Conservation (phyloP, 2,113 vertebrate genomes). For the Ondatra zibethicus region DNA sequence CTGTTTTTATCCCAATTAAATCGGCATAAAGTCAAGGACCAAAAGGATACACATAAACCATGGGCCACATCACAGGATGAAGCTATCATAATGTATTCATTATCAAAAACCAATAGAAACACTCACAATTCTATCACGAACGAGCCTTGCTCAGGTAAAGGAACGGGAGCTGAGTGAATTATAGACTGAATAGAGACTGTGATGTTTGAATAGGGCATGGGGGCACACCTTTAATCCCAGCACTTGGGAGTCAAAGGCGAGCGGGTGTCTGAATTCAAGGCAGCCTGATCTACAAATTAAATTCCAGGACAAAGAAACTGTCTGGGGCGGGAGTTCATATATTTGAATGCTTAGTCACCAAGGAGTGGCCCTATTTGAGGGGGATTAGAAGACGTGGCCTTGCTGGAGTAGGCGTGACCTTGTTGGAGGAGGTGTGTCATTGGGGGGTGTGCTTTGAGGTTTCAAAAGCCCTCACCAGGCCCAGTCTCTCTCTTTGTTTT, state of each 20-base stretch:
- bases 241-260: not conserved
- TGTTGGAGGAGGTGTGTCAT: not conserved
- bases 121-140: constrained; percentile 10
- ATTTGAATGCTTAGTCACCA: not conserved
- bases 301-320: not conserved
- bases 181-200: constrained; percentile 38
- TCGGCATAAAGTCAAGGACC: constrained; percentile 18
- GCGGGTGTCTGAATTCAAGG: not conserved
- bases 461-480: not conserved
- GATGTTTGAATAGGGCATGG: not conserved
- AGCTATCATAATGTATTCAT: constrained; percentile 41
- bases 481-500: not conserved
- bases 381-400: not conserved
- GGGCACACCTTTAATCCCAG: not conserved
- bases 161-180: not conserved
- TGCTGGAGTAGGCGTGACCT: not conserved
- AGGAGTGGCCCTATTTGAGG: not conserved
- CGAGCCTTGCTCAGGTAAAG: constrained; percentile 25
- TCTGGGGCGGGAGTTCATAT: no score
- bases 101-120: constrained; percentile 49
- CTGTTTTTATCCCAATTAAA: constrained; percentile 42
- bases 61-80: constrained; percentile 50
- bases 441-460: not conserved
- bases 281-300: not conserved
- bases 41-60: constrained; percentile 67